Evolutionary conservation across 2,888 invertebrate genomes (phyloP).

Genomic region (Acleris holmiana): DNA sequence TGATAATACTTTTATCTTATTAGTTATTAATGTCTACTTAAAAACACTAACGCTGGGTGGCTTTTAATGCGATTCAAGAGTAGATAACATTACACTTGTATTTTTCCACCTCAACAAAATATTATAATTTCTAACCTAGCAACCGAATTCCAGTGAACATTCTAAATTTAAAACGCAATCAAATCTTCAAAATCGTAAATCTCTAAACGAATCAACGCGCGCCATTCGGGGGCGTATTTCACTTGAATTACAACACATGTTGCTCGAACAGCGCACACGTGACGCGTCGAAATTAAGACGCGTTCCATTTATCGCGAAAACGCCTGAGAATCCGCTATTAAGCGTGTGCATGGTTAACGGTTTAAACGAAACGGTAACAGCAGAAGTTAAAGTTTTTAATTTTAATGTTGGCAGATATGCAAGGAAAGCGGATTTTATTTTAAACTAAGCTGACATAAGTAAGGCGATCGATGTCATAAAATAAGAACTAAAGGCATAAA

Average conservation of each 20-base stretch:
- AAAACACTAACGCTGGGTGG: too few relatives aligned
- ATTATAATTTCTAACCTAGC: not conserved
- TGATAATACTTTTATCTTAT: too few relatives aligned
- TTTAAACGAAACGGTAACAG: too few relatives aligned
- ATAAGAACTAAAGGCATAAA: too few relatives aligned
- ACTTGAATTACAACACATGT: conserved; percentile 21
- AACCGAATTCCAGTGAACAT: not conserved
- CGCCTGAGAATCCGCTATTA: conserved; percentile 11
- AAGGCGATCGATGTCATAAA: too few relatives aligned
- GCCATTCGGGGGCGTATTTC: conserved; percentile 18
- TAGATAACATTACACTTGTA: too few relatives aligned
- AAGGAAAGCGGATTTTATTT: not conserved
- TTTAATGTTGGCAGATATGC: not conserved
- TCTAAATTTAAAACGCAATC: conserved; percentile 11
- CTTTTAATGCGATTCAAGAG: too few relatives aligned
- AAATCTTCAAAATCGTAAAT: conserved; percentile 26
- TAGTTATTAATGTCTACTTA: too few relatives aligned
- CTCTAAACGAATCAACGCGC: conserved; percentile 27
- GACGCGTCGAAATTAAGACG: conserved; percentile 18
- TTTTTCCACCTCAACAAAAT: too few relatives aligned
- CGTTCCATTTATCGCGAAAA: conserved; percentile 19
- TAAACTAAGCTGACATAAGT: not conserved
- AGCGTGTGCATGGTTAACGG: conserved; percentile 2
- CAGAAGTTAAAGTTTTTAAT: conserved; percentile 6
- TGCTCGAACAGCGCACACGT: conserved; percentile 9